Percentiles rank a stretch among this genome's conserved stretches.
Conservation (phyloP, 2,113 vertebrate genomes). For the Petromus typicus region DNA sequence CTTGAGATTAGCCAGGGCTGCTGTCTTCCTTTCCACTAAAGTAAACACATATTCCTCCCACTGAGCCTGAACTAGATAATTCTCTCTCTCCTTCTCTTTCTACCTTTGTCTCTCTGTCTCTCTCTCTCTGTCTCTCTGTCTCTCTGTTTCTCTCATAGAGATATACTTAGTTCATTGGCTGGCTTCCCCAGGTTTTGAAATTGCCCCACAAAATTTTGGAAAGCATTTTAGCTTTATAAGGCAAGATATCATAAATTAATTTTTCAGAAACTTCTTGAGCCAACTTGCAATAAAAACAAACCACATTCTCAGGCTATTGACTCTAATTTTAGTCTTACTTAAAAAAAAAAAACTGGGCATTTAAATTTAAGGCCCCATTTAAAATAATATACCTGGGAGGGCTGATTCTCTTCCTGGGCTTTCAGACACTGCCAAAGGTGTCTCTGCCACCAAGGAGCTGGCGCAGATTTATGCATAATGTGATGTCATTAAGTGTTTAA, state of each 20-base stretch:
- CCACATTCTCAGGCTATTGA: conserved; percentile 26
- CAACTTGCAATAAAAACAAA: conserved; percentile 64
- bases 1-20: conserved; percentile 37
- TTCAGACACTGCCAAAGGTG: background rate
- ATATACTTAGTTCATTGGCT: conserved; percentile 61
- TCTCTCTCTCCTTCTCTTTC: conserved; percentile 15
- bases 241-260: conserved; percentile 67
- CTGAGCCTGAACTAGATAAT: conserved; percentile 40
- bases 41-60: conserved; percentile 51
- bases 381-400: background rate
- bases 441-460: background rate
- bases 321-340: conserved; percentile 23
- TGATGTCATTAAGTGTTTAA: background rate
- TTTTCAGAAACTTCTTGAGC: conserved; percentile 68
- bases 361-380: conserved; percentile 48
- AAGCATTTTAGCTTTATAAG: conserved; percentile 68
- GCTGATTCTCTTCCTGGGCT: conserved; percentile 20
- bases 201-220: conserved; percentile 32
- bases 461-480: background rate
- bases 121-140: background rate
- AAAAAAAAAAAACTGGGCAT: background rate
- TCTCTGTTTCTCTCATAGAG: background rate
- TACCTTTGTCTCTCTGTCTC: conserved; percentile 55
- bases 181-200: conserved; percentile 47
- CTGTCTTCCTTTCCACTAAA: conserved; percentile 30